Base-by-base conservation (phyloP, 2,113 vertebrate species). In the Hiodon tergisus region DNA sequence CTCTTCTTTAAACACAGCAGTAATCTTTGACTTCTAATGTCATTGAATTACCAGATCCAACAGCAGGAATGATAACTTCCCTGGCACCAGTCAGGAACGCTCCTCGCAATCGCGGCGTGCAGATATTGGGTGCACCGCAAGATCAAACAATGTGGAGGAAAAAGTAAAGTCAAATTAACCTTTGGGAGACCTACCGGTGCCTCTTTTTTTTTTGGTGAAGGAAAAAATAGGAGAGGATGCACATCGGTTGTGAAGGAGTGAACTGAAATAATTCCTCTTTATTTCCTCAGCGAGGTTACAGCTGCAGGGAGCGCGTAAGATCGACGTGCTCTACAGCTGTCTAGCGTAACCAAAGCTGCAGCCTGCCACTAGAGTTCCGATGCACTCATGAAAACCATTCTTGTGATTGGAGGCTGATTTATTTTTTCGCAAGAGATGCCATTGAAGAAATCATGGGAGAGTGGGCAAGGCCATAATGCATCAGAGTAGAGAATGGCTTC, bases 11-110 rank as follows among this genome's bases (percentile, higher is more conserved):
- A 88, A 88, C 89, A 86, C 78, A 81, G 84, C 71, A 72, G 74
- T 87, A 89, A 92, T 93, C 92, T 92, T 87, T 87, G 89, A 84
- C 88, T 89, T 77, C 55, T 79, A 59, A 80, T 84, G 81, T 90
- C 88, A 91, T 85, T 90, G 89, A 91, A 86, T 86, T 87, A 88
- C 84, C 81, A 71, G 69, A 3, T 82, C 69, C 79, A 81, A 80
- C 67, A 4, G 58, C 76, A 53, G 66, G 72, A 78, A 84, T 85
- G 82, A 17, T 79, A 50, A 54, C 77, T 81, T 72, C 75, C 77
- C 78, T 77, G 72, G 78, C 81, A 76, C 74, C 75, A 51, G 46
- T 46, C 76, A 69, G 74, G 78, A 80, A 48, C 10, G 71, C 67
- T 62, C 72, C 16, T 63, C 50, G 61, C 69, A 76, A 79, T 81